Conservation (phyloP, 1,140 invertebrate species). For the Akabosia matsudoensis region DNA sequence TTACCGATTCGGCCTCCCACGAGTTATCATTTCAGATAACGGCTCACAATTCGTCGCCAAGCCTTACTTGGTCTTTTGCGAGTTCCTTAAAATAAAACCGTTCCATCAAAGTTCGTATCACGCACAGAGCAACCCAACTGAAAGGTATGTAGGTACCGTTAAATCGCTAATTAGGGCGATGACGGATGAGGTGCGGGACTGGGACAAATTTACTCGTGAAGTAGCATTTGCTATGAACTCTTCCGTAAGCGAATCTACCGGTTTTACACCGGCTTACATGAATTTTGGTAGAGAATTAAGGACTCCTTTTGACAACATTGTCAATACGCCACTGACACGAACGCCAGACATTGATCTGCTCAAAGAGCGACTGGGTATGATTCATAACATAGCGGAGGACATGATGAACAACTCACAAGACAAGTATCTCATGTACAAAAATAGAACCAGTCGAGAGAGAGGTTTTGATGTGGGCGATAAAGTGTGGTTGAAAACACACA, state of each 20-base stretch:
- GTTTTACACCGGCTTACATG: background rate
- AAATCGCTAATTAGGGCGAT: background rate
- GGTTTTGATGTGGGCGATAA: background rate
- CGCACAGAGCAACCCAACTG: too few relatives aligned
- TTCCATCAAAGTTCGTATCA: background rate
- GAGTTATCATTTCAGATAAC: background rate
- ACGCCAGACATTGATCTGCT: too few relatives aligned
- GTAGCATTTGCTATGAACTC: background rate
- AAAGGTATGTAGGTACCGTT: background rate
- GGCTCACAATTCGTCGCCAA: background rate
- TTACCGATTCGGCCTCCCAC: background rate
- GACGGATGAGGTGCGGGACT: background rate
- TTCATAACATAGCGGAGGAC: background rate
- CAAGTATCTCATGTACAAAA: background rate
- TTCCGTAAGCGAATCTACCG: background rate
- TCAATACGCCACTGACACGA: too few relatives aligned
- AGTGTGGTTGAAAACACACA: background rate
- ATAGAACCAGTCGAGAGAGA: background rate
- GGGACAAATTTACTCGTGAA: background rate
- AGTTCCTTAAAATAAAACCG: background rate
- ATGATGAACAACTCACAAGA: background rate
- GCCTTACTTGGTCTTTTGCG: background rate
- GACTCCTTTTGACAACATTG: background rate
- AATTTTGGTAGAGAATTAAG: background rate
- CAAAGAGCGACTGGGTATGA: too few relatives aligned